Evolutionary conservation across 2,888 invertebrate species (phyloP).

Genomic region (Tuta absoluta): DNA sequence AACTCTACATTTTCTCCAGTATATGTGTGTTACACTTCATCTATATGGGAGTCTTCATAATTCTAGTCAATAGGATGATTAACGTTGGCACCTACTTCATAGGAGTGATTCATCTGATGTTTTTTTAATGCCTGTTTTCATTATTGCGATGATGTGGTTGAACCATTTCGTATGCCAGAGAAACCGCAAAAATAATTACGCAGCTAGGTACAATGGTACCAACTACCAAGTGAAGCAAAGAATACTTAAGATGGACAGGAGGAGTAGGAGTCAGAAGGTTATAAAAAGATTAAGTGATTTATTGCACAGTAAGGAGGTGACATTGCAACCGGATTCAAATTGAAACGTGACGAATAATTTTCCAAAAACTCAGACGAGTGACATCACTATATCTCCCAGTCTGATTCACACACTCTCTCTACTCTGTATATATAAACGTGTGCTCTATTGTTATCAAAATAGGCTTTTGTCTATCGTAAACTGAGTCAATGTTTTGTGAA

Average conservation of each 20-base stretch:
- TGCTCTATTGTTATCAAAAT: slow-evolving; percentile 19
- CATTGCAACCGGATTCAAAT: slow-evolving; percentile 8
- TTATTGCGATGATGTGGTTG: too few species aligned
- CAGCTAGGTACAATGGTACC: neutral
- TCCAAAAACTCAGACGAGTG: slow-evolving; percentile 16
- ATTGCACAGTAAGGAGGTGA: slow-evolving; percentile 4
- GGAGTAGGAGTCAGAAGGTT: neutral
- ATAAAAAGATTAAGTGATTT: slow-evolving; percentile 10
- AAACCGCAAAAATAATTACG: neutral
- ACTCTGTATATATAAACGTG: neutral
- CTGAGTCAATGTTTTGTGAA: slow-evolving; percentile 21
- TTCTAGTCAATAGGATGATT: slow-evolving; percentile 1
- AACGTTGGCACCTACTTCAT: neutral
- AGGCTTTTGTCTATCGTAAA: neutral
- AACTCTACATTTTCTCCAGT: slow-evolving; percentile 24
- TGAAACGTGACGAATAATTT: slow-evolving; percentile 19
- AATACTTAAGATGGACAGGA: neutral
- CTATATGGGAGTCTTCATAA: neutral
- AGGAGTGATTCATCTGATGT: neutral
- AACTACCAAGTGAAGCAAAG: neutral
- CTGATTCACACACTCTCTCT: slow-evolving; percentile 17
- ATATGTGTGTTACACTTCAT: slow-evolving; percentile 8
- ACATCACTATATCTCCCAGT: slow-evolving; percentile 7
- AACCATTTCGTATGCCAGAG: neutral
- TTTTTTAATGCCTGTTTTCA: neutral